These are phyloP conservation scores for Philonicus albiceps DNA, from an alignment of 2,888 invertebrate genomes.

Conservation along the genomic window DNA sequence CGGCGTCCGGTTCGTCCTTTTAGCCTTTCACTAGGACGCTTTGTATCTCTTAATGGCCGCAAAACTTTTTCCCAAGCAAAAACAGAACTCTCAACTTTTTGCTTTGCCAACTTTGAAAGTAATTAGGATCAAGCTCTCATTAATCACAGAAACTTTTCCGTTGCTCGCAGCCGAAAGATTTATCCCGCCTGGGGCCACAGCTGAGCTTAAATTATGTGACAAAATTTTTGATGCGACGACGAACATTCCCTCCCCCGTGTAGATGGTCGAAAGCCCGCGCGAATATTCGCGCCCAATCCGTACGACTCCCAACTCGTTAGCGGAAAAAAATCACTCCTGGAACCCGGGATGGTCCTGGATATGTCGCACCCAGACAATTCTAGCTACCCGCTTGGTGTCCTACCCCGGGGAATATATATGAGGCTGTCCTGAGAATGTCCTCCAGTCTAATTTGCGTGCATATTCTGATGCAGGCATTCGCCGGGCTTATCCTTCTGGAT, in stretches of 20 bases:
- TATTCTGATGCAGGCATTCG: background rate
- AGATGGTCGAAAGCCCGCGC: background rate
- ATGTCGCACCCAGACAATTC: background rate
- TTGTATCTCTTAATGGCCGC: slow-evolving; percentile 23
- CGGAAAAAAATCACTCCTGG: background rate
- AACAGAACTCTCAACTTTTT: slow-evolving; percentile 19
- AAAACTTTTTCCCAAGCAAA: slow-evolving; percentile 20
- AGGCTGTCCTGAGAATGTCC: background rate
- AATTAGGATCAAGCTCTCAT: slow-evolving; percentile 42
- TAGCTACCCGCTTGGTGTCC: background rate
- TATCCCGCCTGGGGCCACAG: slow-evolving; percentile 5
- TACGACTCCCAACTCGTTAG: background rate
- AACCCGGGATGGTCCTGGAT: background rate
- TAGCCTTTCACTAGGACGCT: background rate
- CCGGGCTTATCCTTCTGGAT: background rate
- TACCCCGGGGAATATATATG: background rate
- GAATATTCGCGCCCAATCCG: background rate
- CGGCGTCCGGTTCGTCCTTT: background rate
- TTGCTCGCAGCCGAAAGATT: slow-evolving; percentile 21
- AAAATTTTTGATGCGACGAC: slow-evolving; percentile 6
- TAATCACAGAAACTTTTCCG: slow-evolving; percentile 37
- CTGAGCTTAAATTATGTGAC: slow-evolving; percentile 38
- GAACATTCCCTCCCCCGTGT: background rate
- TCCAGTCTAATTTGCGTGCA: background rate
- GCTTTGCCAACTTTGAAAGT: slow-evolving; percentile 26